These are phyloP conservation scores for Dreissena polymorpha DNA, from an alignment of 1,140 invertebrate genomes.

Conservation along the genomic window DNA sequence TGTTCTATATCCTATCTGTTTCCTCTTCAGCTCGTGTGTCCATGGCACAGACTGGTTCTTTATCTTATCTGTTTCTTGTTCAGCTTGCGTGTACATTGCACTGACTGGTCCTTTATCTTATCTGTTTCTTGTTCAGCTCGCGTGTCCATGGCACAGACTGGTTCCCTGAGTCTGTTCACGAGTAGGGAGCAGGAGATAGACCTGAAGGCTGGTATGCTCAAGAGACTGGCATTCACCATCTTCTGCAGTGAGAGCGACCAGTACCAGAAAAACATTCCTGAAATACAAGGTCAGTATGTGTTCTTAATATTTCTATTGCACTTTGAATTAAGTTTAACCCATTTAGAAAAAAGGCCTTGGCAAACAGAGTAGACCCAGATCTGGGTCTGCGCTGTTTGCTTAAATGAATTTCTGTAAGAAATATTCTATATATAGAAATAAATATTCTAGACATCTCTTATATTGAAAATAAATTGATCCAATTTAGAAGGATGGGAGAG, in stretches of 20 bases:
- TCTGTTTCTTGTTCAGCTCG: slow-evolving; percentile 82
- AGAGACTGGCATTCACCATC: slow-evolving; percentile 94
- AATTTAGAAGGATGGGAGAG: too few relatives aligned
- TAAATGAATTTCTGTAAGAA: too few relatives aligned
- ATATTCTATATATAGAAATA: too few relatives aligned
- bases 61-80: too few relatives aligned
- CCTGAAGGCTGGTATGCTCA: slow-evolving; percentile 91
- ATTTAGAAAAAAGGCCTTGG: too few relatives aligned
- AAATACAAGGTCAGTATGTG: slow-evolving; percentile 90
- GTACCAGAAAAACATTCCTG: slow-evolving; percentile 94
- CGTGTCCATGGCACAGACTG: slow-evolving; percentile 89
- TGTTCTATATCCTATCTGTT: slow-evolving; percentile 19
- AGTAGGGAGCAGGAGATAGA: slow-evolving; percentile 95
- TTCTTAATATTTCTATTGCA: too few relatives aligned
- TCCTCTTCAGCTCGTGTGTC: slow-evolving; percentile 86
- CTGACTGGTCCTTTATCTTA: too few relatives aligned
- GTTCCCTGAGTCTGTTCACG: slow-evolving; percentile 86
- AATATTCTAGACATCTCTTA: too few relatives aligned
- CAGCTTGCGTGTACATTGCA: neutral
- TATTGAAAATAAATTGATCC: too few relatives aligned
- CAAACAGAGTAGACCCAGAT: too few relatives aligned
- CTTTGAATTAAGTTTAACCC: too few relatives aligned
- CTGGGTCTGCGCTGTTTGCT: too few relatives aligned
- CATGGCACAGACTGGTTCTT: slow-evolving; percentile 88
- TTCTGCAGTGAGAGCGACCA: slow-evolving; percentile 96